phyloP scores from a whole-genome alignment of 1,140 invertebrate species.

The Neomicropteryx cornuta region DNA sequence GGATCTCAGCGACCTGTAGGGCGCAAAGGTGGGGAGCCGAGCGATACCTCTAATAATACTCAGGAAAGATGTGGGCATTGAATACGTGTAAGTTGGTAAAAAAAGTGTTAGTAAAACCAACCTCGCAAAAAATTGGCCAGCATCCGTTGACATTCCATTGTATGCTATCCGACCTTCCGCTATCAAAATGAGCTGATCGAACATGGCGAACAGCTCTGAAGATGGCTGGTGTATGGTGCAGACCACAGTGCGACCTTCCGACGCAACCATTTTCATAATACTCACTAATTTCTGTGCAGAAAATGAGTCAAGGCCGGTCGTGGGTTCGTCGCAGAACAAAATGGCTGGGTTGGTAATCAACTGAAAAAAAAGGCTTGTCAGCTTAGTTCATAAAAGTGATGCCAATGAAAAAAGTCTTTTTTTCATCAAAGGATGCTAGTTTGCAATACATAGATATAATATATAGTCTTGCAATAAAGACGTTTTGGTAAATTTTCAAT shows the following conservation, averaged over 20 bases:
- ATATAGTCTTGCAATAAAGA: too few relatives aligned
- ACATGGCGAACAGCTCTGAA: slow-evolving; percentile 82
- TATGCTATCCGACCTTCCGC: slow-evolving; percentile 86
- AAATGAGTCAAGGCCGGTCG: slow-evolving; percentile 85
- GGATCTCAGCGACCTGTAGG: too few relatives aligned
- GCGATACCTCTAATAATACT: too few relatives aligned
- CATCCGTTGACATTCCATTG: slow-evolving; percentile 62
- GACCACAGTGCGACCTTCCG: slow-evolving; percentile 71
- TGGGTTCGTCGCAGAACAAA: slow-evolving; percentile 94
- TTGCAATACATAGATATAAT: neutral
- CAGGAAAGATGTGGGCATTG: too few relatives aligned
- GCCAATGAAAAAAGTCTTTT: neutral
- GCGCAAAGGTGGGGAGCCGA: too few relatives aligned
- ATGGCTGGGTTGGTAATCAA: slow-evolving; percentile 85
- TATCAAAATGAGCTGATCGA: slow-evolving; percentile 76
- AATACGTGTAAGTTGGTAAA: too few relatives aligned
- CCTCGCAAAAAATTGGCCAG: slow-evolving; percentile 70
- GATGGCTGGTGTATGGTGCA: slow-evolving; percentile 97
- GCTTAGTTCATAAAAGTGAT: neutral
- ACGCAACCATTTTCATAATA: slow-evolving; percentile 54
- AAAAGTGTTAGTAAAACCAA: slow-evolving; percentile 25
- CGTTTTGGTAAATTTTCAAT: neutral
- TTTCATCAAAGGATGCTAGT: neutral
- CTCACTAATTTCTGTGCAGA: slow-evolving; percentile 82
- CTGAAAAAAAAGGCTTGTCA: slow-evolving; percentile 34